Evolutionary conservation across 2,888 invertebrate genomes (phyloP), one percentile per base, ranked within the genome.

Genomic region (Oasisia sp.): DNA sequence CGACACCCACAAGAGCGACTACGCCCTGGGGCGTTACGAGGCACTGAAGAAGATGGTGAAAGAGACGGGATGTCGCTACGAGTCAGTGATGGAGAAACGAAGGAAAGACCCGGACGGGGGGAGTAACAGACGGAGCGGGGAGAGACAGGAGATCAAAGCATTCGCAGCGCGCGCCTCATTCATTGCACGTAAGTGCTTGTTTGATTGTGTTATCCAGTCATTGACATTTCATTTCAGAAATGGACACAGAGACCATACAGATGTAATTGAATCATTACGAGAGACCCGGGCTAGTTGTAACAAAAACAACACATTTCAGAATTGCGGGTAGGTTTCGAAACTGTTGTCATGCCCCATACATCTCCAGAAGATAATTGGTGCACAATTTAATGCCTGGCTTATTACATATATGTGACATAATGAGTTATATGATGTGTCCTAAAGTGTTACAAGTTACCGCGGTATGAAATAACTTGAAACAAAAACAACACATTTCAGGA

Each of bases 11-110:
- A 94, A 94, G 92, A 93, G 93, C 7, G 93, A 93, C 74, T 93
- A 93, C 32, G 93, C 93, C 32, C 45, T 94, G 89, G 92, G 93
- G n/a, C 89, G 94, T 32, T 94, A 94, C 92, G 94, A 94, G 89
- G 93, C 92, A 32, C 91, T 94, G 50, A 94, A 94, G 90, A 45
- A 38, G n/a, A 94, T 94, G 94, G 93, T 94, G n/a, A 94, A 94
- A 91, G 92, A 92, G 32, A 92, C 93, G 11, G 74, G 92, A 32
- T n/a, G 56, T 58, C 90, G 93, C 38, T 92, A 90, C 92, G 11
- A 89, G 45, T 44, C 74, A 91, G 45, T 91, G 74, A 27, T 19
- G 14, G 74, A 74, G 74, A 74, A n/a, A 74, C 27, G 74, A 74
- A 74, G n/a, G 27, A n/a, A 19, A 5, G 74, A 74, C 74, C 19